phyloP scores from a whole-genome alignment of 2,888 invertebrate species.

The Hemithea aestivaria region DNA sequence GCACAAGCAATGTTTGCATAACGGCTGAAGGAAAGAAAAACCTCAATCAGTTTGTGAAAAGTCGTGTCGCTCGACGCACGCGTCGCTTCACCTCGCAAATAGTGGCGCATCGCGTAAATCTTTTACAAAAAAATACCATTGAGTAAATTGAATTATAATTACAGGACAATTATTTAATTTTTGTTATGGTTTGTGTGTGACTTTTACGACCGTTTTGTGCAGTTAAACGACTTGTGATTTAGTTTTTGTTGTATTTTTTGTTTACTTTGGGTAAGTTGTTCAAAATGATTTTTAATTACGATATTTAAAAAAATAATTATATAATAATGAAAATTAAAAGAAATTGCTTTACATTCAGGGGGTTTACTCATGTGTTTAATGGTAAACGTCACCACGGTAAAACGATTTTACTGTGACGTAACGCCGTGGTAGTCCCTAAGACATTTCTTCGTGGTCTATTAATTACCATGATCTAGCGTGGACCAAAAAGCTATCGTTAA shows the following conservation, averaged over 20 bases:
- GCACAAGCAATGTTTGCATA: constrained; percentile 16
- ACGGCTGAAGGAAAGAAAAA: constrained; percentile 27
- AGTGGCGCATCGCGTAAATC: constrained; percentile 39
- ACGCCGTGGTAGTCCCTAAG: too few species aligned
- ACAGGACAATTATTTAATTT: neutral
- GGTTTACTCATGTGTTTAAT: too few species aligned
- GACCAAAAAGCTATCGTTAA: too few species aligned
- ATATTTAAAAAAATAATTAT: too few species aligned
- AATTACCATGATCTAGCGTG: too few species aligned
- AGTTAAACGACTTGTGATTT: constrained; percentile 5
- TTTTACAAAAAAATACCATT: too few species aligned
- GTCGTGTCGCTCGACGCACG: constrained; percentile 39
- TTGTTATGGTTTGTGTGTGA: neutral
- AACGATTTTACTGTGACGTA: too few species aligned
- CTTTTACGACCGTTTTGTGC: constrained; percentile 4
- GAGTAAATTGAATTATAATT: neutral
- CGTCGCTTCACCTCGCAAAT: constrained; percentile 15
- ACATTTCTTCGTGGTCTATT: too few species aligned
- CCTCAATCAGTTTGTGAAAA: constrained; percentile 42
- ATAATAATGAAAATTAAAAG: too few species aligned
- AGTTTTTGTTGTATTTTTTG: constrained; percentile 4
- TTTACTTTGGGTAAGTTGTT: constrained; percentile 6
- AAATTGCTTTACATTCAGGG: too few species aligned
- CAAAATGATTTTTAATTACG: neutral
- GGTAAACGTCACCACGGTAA: too few species aligned